Percentiles rank a stretch among this genome's conserved stretches.
These are phyloP conservation scores for Mesodorylaimus sp. DNA, from an alignment of 2,888 invertebrate species.

Conservation along the genomic window DNA sequence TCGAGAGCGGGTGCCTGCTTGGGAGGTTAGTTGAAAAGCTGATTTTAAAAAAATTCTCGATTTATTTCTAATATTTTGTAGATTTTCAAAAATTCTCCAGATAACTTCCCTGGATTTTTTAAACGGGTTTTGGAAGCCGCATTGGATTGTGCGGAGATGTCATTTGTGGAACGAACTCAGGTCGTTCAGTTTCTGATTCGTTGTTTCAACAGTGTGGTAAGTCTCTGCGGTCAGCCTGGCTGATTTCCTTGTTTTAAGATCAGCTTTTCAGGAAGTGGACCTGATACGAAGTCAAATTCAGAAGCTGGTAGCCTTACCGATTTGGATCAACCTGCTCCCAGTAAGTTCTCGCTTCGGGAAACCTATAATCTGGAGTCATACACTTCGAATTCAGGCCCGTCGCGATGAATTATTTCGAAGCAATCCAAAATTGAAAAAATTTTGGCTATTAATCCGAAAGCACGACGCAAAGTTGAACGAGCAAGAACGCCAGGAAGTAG, in stretches of 20 bases:
- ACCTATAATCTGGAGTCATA: constrained; percentile 5
- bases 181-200: constrained; percentile 79
- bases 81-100: constrained; percentile 18
- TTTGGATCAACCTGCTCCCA: constrained; percentile 74
- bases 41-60: constrained; percentile 1
- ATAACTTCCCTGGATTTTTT: constrained; percentile 33
- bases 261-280: constrained; percentile 50
- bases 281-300: constrained; percentile 78
- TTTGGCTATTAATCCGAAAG: constrained; percentile 71
- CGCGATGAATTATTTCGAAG: constrained; percentile 65
- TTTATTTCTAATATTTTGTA: constrained; percentile 12
- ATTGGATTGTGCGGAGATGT: constrained; percentile 38
- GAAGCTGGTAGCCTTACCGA: constrained; percentile 68
- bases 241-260: constrained; percentile 3
- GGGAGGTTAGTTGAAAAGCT: constrained; percentile 52
- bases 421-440: constrained; percentile 72
- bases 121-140: constrained; percentile 38
- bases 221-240: constrained; percentile 12
- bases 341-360: constrained; percentile 34
- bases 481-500: constrained; percentile 31
- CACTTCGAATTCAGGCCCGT: constrained; percentile 40
- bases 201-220: constrained; percentile 77
- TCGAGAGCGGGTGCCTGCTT: constrained; percentile 82
- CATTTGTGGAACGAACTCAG: constrained; percentile 55
- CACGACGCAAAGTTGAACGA: constrained; percentile 41